phyloP scores from a whole-genome alignment of 2,888 invertebrate genomes.

The Cepaea hortensis region DNA sequence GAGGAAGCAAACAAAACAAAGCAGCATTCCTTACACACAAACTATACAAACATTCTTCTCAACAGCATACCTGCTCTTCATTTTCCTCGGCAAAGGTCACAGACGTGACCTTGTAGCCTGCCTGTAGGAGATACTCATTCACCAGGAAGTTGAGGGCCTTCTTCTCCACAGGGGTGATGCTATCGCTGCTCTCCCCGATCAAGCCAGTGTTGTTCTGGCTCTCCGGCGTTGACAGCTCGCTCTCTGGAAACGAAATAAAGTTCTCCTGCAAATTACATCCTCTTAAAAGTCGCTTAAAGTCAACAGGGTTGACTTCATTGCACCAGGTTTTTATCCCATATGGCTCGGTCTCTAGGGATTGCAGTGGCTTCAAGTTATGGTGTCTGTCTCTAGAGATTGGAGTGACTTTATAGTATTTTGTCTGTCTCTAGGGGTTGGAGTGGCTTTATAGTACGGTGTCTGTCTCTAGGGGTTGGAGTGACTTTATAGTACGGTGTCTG shows the following conservation, averaged over 20 bases:
- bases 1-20: neutral
- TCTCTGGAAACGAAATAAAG: slow-evolving; percentile 55
- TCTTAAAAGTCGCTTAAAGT: no score
- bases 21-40: neutral
- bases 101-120: slow-evolving; percentile 89
- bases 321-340: no score
- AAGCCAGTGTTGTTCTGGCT: slow-evolving; percentile 48
- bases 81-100: slow-evolving; percentile 94
- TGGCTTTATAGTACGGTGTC: no score
- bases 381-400: no score
- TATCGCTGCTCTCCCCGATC: slow-evolving; percentile 59
- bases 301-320: no score
- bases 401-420: no score
- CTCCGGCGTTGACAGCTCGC: slow-evolving; percentile 62
- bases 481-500: no score
- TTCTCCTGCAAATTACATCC: no score
- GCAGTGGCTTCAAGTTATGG: no score
- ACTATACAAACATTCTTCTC: neutral
- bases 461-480: no score
- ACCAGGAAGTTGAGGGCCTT: slow-evolving; percentile 90
- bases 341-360: no score
- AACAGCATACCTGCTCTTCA: slow-evolving; percentile 84
- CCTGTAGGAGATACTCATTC: slow-evolving; percentile 87
- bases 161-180: slow-evolving; percentile 87
- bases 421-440: no score